A percentile compares a stretch with the other conserved stretches of the same genome.
Conservation (phyloP, 2,888 invertebrate genomes). For the Agonopterix subpropinquella region DNA sequence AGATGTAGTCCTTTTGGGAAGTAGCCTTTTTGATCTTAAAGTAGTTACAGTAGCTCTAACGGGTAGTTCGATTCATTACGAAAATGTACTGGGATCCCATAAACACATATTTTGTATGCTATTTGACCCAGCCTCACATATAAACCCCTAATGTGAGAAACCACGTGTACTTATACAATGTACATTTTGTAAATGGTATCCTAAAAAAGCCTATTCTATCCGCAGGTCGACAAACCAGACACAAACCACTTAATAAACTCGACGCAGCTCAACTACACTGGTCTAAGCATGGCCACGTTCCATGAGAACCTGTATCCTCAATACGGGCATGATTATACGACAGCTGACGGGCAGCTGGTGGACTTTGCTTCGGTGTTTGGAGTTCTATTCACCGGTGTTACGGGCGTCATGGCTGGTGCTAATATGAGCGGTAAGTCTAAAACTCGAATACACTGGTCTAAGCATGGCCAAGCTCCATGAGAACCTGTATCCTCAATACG, state of each 20-base stretch:
- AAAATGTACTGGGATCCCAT: too few species aligned
- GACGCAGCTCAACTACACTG: conserved; percentile 82
- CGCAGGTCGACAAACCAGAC: conserved; percentile 84
- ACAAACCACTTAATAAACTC: conserved; percentile 78
- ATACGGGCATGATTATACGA: conserved; percentile 88
- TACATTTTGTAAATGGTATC: too few species aligned
- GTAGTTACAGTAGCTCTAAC: too few species aligned
- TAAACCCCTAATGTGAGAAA: too few species aligned
- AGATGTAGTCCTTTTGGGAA: too few species aligned
- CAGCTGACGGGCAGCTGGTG: conserved; percentile 76
- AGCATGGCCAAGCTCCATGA: conserved; percentile 80
- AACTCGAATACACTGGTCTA: conserved; percentile 95
- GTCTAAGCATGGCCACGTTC: conserved; percentile 83
- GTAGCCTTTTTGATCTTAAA: too few species aligned
- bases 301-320: conserved; percentile 84
- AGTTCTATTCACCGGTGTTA: conserved; percentile 98
- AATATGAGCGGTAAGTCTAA: too few species aligned
- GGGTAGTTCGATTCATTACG: too few species aligned
- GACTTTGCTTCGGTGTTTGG: conserved; percentile 97
- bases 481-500: conserved; percentile 87
- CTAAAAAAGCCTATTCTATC: conserved; percentile 5
- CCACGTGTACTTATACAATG: too few species aligned
- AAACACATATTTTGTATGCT: too few species aligned
- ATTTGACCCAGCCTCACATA: too few species aligned
- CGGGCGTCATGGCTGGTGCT: conserved; percentile 99